These are phyloP conservation scores for Clavelina lepadiformis DNA, from an alignment of 23 tunicate genomes.

Conservation along the genomic window DNA sequence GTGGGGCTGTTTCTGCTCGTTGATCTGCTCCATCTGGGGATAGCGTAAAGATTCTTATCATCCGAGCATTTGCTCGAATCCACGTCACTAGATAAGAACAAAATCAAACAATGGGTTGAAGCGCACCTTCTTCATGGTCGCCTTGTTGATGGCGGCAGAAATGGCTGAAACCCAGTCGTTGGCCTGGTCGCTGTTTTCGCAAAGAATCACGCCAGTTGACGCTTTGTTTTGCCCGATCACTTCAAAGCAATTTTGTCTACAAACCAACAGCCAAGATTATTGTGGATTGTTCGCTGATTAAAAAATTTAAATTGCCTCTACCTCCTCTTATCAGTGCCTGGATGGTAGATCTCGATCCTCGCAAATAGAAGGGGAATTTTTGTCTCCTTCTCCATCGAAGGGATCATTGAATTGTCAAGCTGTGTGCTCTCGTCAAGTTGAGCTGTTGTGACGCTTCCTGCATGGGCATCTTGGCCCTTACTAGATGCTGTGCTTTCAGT, in stretches of 20 bases:
- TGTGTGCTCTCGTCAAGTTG: conserved; percentile 27
- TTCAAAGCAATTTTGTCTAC: conserved; percentile 33
- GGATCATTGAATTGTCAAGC: conserved; percentile 6
- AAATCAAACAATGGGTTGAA: neutral
- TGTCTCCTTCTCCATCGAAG: conserved; percentile 4
- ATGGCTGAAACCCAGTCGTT: conserved; percentile 26
- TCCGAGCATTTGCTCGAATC: too few species aligned
- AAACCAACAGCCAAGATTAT: neutral
- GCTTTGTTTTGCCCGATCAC: conserved; percentile 7
- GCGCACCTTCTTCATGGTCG: conserved; percentile 37
- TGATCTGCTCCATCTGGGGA: too few species aligned
- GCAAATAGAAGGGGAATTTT: conserved; percentile 25
- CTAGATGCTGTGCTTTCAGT: too few species aligned
- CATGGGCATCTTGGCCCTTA: too few species aligned
- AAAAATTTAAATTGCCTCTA: neutral
- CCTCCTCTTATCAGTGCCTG: conserved; percentile 25
- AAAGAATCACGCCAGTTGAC: conserved; percentile 27
- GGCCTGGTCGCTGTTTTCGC: conserved; percentile 1
- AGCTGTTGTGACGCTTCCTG: too few species aligned
- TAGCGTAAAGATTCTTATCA: too few species aligned
- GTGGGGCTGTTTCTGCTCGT: too few species aligned
- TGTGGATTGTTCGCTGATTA: neutral
- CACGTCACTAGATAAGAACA: neutral
- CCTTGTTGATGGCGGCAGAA: conserved; percentile 19
- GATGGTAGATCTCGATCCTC: conserved; percentile 10